Conservation (phyloP, 2,888 invertebrate genomes). For the Ectemnius continuus region DNA sequence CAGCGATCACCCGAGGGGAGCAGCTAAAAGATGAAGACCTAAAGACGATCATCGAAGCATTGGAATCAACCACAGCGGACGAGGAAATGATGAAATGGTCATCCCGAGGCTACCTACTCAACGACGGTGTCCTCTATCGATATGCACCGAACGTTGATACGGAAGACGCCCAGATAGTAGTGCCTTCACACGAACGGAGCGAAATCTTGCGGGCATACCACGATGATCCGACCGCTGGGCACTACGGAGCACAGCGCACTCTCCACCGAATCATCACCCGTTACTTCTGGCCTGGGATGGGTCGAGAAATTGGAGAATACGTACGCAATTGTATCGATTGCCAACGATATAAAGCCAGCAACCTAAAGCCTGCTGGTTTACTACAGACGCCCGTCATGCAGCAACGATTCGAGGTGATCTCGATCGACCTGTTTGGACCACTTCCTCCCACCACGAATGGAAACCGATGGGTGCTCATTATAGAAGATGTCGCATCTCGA, state of each 20-base stretch:
- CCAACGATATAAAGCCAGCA: conserved; percentile 65
- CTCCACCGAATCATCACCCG: conserved; percentile 39
- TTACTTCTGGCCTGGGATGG: conserved; percentile 37
- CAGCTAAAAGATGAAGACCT: conserved; percentile 2
- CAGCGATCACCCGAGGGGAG: no score
- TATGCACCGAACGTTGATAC: conserved; percentile 34
- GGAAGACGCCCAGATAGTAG: conserved; percentile 62
- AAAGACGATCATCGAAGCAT: conserved; percentile 4
- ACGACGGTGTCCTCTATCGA: background rate
- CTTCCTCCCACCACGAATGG: conserved; percentile 32
- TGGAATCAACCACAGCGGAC: background rate
- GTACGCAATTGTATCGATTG: conserved; percentile 53
- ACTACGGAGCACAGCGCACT: conserved; percentile 62
- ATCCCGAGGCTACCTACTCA: conserved; percentile 1
- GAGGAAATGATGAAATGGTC: background rate
- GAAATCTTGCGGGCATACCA: conserved; percentile 38
- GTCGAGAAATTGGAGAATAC: no score
- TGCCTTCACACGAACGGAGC: conserved; percentile 46
- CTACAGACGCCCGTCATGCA: conserved; percentile 62
- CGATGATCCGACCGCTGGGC: conserved; percentile 78
- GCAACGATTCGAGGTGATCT: conserved; percentile 65
- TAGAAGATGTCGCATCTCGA: conserved; percentile 49
- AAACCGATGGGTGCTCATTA: conserved; percentile 48
- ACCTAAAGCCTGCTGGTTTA: conserved; percentile 68
- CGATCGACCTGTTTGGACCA: conserved; percentile 68